Conservation (phyloP, 1,140 invertebrate species). For the Zophobas morio region DNA sequence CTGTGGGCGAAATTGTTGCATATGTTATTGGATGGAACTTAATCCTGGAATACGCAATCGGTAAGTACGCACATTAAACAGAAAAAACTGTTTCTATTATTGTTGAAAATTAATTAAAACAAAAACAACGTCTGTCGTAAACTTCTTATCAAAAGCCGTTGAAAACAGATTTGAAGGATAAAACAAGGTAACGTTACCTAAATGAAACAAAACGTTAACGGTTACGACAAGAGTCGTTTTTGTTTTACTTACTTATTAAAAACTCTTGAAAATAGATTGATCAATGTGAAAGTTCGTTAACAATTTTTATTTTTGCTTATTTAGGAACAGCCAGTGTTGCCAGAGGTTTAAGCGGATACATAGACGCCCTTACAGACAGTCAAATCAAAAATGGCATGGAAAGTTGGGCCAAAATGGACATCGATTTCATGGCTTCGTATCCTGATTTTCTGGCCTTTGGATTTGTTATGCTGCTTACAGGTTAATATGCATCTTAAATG, state of each 20-base stretch:
- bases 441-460: constrained; percentile 86
- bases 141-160: no score
- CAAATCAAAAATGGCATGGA: constrained; percentile 80
- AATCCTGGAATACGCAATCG: constrained; percentile 91
- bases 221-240: no score
- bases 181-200: no score
- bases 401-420: constrained; percentile 79
- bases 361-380: constrained; percentile 85
- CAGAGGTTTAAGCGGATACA: constrained; percentile 89
- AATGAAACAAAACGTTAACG: no score
- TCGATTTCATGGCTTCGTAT: constrained; percentile 83
- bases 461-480: constrained; percentile 77
- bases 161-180: no score
- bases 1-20: constrained; percentile 86
- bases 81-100: neutral
- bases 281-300: no score
- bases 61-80: constrained; percentile 67
- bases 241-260: no score
- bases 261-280: no score
- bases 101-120: no score
- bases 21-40: constrained; percentile 92
- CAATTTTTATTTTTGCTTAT: constrained; percentile 48
- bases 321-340: constrained; percentile 92
- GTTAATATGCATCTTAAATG: constrained; percentile 63
- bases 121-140: no score